A percentile compares a stretch with the other conserved stretches of the same genome.
Conservation (phyloP, 2,113 vertebrate species). For the Xerus inauris region DNA sequence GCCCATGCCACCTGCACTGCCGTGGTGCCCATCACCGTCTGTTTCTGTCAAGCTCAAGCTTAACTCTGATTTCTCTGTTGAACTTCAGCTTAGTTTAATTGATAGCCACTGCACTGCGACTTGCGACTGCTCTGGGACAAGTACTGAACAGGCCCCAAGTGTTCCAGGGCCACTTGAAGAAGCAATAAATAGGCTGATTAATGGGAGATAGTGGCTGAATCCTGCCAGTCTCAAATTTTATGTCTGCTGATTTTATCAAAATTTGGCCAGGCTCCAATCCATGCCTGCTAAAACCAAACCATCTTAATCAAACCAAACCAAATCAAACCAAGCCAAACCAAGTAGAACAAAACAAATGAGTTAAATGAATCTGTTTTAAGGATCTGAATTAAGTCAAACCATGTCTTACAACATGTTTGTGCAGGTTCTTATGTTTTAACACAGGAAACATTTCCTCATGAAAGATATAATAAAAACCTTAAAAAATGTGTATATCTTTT, state of each 20-base stretch:
- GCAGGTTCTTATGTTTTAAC: background rate
- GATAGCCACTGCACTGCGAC: rapidly evolving
- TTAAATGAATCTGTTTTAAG: background rate
- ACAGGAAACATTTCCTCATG: background rate
- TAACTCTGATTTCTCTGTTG: background rate
- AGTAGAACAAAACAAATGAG: background rate
- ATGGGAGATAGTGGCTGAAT: too few relatives aligned
- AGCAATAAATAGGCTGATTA: rapidly evolving
- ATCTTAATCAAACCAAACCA: background rate
- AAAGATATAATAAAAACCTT: background rate
- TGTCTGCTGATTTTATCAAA: too few relatives aligned
- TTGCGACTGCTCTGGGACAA: background rate
- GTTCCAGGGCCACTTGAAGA: background rate
- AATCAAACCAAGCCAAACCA: background rate
- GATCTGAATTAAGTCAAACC: background rate
- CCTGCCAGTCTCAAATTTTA: background rate
- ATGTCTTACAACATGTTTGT: background rate
- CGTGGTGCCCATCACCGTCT: too few relatives aligned
- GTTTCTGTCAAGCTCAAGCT: background rate
- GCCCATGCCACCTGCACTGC: background rate
- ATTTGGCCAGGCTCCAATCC: background rate
- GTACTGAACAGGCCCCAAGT: rapidly evolving
- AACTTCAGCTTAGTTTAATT: background rate
- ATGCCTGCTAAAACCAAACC: background rate
- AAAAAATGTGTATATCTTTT: background rate